Base-by-base conservation (phyloP, 1,140 invertebrate species). In the Druon quercuslanigerum region DNA sequence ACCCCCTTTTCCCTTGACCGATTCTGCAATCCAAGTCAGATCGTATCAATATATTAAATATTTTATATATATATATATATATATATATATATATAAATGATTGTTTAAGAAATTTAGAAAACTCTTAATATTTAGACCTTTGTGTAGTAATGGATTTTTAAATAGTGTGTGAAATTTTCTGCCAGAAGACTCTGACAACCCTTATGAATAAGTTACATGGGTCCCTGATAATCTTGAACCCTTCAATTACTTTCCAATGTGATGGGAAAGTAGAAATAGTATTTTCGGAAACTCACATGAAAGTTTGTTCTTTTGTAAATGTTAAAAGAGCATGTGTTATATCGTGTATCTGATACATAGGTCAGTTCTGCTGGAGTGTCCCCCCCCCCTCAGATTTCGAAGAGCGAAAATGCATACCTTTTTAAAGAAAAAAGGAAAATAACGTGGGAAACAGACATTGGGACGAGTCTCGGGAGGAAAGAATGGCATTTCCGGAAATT, bases 401-500 rank as follows among this genome's bases (percentile, higher is more conserved):
- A 25, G 40, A 46, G 60, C 20, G 60, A 66, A 40, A 66, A 66
- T 66, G 25, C 60, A 66, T 46, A 66, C 60, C 60, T 40, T 33
- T 66, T 66, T 66, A 66, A 66, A 40, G 60, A 46, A 66, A 66
- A 33, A 46, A 25, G 25, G 40, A 33, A 66, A 46, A 66, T 33
- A 46, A 46, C 60, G 60, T 66, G 60, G 14, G 60, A 66, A 66
- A 16, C 13, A 66, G 60, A 66, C 60, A 66, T 40, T 66, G 60
- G 25, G 25, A 46, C 60, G 40, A 66, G 60, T 33, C 60, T 40
- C 40, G 25, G 20, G n/a, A 33, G 46, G 33, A 46, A 66, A 66
- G 60, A 66, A 66, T 66, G 60, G 60, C 60, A 66, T 66, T 40
- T 66, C 25, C 60, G 60, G 60, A 66, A 66, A 66, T 66, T 66